Evolutionary conservation across 2,113 vertebrate genomes (phyloP), one percentile per base, ranked within the genome.

Genomic region (Macquaria australasica): DNA sequence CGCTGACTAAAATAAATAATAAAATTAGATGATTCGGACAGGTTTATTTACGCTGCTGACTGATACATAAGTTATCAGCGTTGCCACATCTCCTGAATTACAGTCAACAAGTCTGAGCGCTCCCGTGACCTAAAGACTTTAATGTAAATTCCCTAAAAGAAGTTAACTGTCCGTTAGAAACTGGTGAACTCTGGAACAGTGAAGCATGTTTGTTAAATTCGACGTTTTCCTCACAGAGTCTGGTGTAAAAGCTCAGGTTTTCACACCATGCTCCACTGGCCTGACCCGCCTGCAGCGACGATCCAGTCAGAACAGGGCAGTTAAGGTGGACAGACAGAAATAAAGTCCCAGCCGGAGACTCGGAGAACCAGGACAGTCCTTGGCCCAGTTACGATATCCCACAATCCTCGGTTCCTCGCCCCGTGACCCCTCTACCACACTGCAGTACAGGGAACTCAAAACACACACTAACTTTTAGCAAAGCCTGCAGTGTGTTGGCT

Each of bases 341-440:
- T 77, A 77, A 71, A 41, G 83, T 80, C 66, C 66, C 76, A 18
- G 34, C 16, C 56, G 0, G 79, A 85, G 43, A 77, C 87, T 60
- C 56, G 0, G 0, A 79, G 67, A 86, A 86, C 62, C 68, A 31
- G 84, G 62, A 73, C 77, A 51, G 77, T 51, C 43, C 34, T 43
- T 70, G 68, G 77, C 77, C 88, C 69, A 82, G 31, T 78, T 86
- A 2, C 45, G 48, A 51, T 66, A 2, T 74, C 74, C 69, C 79
- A 79, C 37, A 64, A 81, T 72, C 50, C 84, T 71, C n/a, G 0
- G 55, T 0, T 68, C 53, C 45, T 79, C 50, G 23, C 67, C 51
- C 34, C 23, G 11, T 25, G 58, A 56, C 73, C 23, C 3, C 23
- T 21, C 41, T 5, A 16, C 23, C 31, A n/a, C n/a, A 55, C 50